Base-by-base conservation (phyloP, 2,797 vertebrate genomes). In the Cheirogaleus major region DNA sequence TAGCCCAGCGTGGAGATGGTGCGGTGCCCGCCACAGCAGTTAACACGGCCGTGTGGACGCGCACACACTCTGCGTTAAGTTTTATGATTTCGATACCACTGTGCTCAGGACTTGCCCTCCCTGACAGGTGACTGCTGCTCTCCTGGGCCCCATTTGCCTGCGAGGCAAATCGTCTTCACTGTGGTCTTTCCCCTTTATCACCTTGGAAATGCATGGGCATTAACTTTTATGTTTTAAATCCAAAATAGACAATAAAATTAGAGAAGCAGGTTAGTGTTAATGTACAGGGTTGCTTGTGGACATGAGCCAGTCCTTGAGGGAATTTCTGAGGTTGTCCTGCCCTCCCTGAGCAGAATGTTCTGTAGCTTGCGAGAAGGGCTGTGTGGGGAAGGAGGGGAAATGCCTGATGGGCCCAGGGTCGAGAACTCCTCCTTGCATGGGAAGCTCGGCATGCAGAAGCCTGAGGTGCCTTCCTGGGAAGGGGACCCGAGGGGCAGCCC, bases 171-270 rank as follows among this genome's bases (percentile, higher is more conserved):
- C 82, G 23, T 89, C 88, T 75, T 61, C 73, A 13, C 82, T 76
- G 7, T 10, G 48, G 76, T 93, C 72, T 82, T 93, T 92, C 35
- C 52, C 41, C 45, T 79, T 67, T 41, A 92, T 87, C 69, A 4
- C 86, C 81, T 82, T 89, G 73, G 67, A 92, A 94, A 52, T 22
- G 18, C 32, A 13, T 45, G 45, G 86, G 75, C 93, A 55, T 96
- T 87, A 93, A 93, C 38, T 84, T 97, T 94, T 73, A 95, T 52
- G 89, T 55, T 70, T 91, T 32, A 55, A 25, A 82, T 91, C 61
- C 50, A 76, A 95, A 75, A 57, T 1, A 70, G 93, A 89, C 48
- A 50, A 69, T 94, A 78, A 96, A 95, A 75, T 41, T 11, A 87
- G 80, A 52, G 88, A 41, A 89, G 85, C 73, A 22, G 20, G 72